Percentiles rank a stretch among this genome's conserved stretches.
phyloP scores from a whole-genome alignment of 2,888 invertebrate species.

The Prosopocoilus inquinatus region DNA sequence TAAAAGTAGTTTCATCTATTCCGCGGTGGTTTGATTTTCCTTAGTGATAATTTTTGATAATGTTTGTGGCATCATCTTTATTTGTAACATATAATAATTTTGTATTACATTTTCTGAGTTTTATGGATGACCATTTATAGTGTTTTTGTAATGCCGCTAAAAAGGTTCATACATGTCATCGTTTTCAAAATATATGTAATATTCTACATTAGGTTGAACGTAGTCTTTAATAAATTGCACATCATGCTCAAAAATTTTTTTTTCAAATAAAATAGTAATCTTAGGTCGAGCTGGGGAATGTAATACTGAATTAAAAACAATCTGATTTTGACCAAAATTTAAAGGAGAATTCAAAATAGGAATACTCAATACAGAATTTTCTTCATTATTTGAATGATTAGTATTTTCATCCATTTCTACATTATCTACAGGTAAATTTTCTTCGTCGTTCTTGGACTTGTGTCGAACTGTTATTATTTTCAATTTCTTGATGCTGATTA shows the following conservation, averaged over 20 bases:
- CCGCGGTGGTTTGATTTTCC: constrained; percentile 21
- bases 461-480: no score
- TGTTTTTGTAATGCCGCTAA: neutral
- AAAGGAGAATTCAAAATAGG: no score
- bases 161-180: neutral
- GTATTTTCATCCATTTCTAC: neutral
- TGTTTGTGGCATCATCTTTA: constrained; percentile 6
- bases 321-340: no score
- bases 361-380: constrained; percentile 1
- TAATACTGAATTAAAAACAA: no score
- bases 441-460: no score
- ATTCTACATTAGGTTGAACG: neutral
- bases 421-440: neutral
- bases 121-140: constrained; percentile 10
- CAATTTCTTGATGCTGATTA: no score
- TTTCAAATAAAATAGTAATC: no score
- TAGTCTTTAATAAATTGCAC: no score
- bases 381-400: no score
- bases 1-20: constrained; percentile 10
- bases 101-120: constrained; percentile 5
- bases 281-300: no score
- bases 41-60: constrained; percentile 14
- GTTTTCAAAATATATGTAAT: neutral
- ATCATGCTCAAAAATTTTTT: no score
- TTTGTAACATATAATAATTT: constrained; percentile 10